Evolutionary conservation across 2,797 vertebrate species (phyloP), one percentile per base, ranked within the genome.

Genomic region (Mormyrops boulengeri): DNA sequence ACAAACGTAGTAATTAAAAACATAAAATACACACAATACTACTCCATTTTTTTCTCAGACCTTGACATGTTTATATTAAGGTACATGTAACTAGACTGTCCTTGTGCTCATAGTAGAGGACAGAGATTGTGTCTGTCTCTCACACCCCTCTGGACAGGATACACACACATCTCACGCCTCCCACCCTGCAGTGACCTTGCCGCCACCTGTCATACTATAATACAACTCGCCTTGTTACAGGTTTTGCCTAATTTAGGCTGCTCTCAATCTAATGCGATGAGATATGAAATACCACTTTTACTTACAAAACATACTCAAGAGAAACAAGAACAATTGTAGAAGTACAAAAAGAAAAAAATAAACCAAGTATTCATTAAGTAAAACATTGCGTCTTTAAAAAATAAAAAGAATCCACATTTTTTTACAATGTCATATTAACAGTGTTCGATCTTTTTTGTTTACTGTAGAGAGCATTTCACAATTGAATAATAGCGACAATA

Each of bases 51-150:
- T 88, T 89, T 34, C 85, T 90, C 85, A 88, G 90, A 84, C 77
- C 90, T 55, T 89, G 85, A 66, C 88, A 85, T 88, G 90, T 89
- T 96, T 95, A 96, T 96, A 95, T 91, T 95, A 95, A 95, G 93
- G 90, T 95, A 95, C 94, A 95, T 92, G 95, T 94, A 95, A 94
- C 94, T 92, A 93, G 91, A 88, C 95, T 93, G 92, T 93, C 93
- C 93, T 96, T 96, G 95, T 96, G 95, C 95, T 96, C 95, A 96
- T 93, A 94, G 93, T 95, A 91, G 95, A 87, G 92, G 93, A 93
- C 92, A 94, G 91, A 91, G 93, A 93, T 94, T 91, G 89, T 87
- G 91, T 90, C 91, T 89, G 77, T 87, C 88, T 90, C 88, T 80
- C 66, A 49, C 17, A 38, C 55, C 38, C 41, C 77, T 52, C 82